A percentile compares a stretch with the other conserved stretches of the same genome.
Conservation (phyloP, 2,888 invertebrate species). For the Macrophya annulata region DNA sequence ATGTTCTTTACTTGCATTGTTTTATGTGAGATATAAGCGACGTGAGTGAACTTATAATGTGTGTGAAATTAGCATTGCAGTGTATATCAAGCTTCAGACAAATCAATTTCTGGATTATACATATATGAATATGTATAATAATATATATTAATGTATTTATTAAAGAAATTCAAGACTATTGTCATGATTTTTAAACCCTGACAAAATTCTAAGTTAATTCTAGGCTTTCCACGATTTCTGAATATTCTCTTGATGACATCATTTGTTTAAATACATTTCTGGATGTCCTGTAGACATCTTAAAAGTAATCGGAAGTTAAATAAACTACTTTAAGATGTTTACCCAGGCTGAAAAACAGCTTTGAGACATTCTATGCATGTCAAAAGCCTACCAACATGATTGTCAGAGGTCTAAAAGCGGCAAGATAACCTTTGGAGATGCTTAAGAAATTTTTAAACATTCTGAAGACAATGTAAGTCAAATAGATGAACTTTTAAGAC, state of each 20-base stretch:
- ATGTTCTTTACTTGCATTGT: too few relatives aligned
- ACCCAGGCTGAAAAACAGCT: neutral
- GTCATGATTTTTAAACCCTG: too few relatives aligned
- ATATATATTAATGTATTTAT: too few relatives aligned
- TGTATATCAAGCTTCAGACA: too few relatives aligned
- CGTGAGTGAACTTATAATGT: too few relatives aligned
- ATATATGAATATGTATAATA: too few relatives aligned
- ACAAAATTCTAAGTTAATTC: too few relatives aligned
- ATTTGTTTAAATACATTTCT: neutral
- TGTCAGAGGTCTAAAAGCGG: neutral
- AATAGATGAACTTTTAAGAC: neutral
- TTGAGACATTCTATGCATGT: neutral
- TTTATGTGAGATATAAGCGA: too few relatives aligned
- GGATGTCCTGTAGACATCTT: neutral
- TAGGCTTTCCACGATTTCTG: neutral
- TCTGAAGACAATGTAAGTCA: neutral
- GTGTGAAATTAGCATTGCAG: too few relatives aligned
- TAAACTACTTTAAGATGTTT: neutral
- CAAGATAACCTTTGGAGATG: neutral
- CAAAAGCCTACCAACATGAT: neutral
- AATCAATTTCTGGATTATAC: too few relatives aligned
- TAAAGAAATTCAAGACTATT: too few relatives aligned
- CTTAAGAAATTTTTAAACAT: neutral
- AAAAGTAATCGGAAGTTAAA: neutral
- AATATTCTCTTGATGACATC: neutral